A percentile compares a stretch with the other conserved stretches of the same genome.
These are phyloP conservation scores for Corythornis madagascariensis DNA, from an alignment of 2,113 vertebrate genomes.

Conservation along the genomic window DNA sequence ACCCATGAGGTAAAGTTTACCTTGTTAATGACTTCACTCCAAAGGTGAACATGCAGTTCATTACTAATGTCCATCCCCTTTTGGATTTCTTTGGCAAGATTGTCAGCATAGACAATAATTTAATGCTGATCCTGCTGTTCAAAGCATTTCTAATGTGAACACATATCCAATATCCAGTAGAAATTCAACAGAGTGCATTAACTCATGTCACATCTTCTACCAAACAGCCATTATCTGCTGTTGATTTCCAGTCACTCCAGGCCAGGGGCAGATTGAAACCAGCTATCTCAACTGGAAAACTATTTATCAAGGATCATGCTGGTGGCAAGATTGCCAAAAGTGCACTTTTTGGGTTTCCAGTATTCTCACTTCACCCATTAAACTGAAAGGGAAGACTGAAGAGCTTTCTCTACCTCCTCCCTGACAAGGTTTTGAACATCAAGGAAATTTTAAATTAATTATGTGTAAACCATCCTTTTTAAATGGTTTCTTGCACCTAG, in stretches of 20 bases:
- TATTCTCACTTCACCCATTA: background rate
- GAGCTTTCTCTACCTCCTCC: background rate
- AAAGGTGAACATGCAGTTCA: background rate
- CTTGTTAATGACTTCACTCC: background rate
- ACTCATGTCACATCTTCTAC: conserved; percentile 34
- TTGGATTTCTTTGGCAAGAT: conserved; percentile 12
- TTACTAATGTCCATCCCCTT: background rate
- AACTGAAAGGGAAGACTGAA: background rate
- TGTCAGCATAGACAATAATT: background rate
- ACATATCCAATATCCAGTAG: conserved; percentile 9
- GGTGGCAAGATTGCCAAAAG: background rate
- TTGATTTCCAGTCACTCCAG: conserved; percentile 49
- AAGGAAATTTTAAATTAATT: background rate
- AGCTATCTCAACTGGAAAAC: background rate
- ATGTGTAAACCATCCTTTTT: background rate
- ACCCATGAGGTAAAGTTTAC: background rate
- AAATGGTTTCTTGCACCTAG: background rate
- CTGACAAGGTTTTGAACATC: background rate
- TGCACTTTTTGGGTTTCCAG: background rate
- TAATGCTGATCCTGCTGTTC: conserved; percentile 32
- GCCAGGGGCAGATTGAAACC: background rate
- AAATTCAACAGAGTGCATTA: conserved; percentile 33
- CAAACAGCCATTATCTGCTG: background rate
- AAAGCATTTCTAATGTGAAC: background rate
- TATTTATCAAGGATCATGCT: background rate